Evolutionary conservation across 2,113 vertebrate genomes (phyloP).

Genomic region (Calypte anna): DNA sequence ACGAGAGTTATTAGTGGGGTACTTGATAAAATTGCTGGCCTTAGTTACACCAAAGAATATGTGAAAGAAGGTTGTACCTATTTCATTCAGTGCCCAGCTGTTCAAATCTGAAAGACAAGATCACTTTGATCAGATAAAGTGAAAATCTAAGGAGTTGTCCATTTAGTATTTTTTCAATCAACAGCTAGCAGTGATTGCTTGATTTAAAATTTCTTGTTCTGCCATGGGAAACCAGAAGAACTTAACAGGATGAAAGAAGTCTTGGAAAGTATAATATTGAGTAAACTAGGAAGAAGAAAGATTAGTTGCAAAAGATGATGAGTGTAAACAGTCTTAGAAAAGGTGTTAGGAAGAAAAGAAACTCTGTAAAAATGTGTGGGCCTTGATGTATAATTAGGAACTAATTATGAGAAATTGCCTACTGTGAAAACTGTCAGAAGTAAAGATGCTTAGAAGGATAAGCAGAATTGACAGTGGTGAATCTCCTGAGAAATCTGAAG

Average conservation of each 20-base stretch:
- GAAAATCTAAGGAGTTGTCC: neutral
- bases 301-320: neutral
- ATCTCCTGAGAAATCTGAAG: neutral
- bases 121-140: neutral
- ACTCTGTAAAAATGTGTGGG: neutral
- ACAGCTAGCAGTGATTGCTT: neutral
- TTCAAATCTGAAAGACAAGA: neutral
- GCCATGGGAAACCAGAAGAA: neutral
- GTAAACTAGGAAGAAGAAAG: neutral
- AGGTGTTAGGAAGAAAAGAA: conserved; percentile 1
- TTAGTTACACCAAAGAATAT: neutral
- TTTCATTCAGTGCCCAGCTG: neutral
- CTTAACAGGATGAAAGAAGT: neutral
- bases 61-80: neutral
- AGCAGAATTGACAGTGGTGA: neutral
- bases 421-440: neutral
- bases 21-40: neutral
- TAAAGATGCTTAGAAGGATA: conserved; percentile 31
- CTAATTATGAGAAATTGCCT: conserved; percentile 40
- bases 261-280: neutral
- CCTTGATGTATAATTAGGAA: conserved; percentile 32
- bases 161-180: neutral
- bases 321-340: neutral
- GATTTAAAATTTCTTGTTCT: neutral
- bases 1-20: neutral